phyloP scores from a whole-genome alignment of 2,797 vertebrate species.

The Lacerta viridis region DNA sequence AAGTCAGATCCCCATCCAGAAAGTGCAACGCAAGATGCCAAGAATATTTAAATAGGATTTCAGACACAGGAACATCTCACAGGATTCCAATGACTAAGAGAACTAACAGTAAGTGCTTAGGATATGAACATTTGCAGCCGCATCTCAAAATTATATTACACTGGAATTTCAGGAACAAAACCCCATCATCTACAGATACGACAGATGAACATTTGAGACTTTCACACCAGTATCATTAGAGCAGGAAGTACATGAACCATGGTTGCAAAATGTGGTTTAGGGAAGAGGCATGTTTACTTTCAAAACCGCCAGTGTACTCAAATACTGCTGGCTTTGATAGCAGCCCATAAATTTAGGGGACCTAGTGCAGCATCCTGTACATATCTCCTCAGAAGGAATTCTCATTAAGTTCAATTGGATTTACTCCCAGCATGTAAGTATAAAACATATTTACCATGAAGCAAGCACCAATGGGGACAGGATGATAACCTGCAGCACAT shows the following conservation, averaged over 20 bases:
- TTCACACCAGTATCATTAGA: not conserved
- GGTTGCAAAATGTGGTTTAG: not conserved
- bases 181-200: not conserved
- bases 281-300: not conserved
- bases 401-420: not conserved
- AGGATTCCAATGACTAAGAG: not conserved
- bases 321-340: not conserved
- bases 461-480: no score
- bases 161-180: not conserved
- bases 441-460: not conserved
- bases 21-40: conserved; percentile 35
- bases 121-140: not conserved
- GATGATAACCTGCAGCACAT: no score
- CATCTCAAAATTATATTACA: not conserved
- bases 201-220: not conserved
- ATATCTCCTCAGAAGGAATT: no score
- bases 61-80: conserved; percentile 19
- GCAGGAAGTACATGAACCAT: not conserved
- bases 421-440: not conserved
- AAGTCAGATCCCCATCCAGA: conserved; percentile 59
- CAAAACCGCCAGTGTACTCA: not conserved
- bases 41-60: not conserved
- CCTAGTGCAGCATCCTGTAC: no score
- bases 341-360: conserved; percentile 6
- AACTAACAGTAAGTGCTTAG: not conserved